phyloP scores from a whole-genome alignment of 2,113 vertebrate genomes.

The Garra rufa region DNA sequence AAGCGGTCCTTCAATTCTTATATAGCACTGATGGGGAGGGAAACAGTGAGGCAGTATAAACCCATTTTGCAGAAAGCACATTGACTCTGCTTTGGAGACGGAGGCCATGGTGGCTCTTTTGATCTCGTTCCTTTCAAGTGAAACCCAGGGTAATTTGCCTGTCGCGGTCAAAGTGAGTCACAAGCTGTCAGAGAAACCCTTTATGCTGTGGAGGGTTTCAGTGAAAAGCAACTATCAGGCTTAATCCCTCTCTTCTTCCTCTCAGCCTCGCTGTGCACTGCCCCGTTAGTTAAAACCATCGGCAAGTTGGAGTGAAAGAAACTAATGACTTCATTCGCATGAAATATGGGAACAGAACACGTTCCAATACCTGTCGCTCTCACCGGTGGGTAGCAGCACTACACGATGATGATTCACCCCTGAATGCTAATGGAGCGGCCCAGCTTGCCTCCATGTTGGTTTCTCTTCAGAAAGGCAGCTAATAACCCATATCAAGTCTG shows the following conservation, averaged over 20 bases:
- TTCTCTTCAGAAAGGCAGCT: slow-evolving; percentile 11
- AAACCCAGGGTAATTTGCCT: slow-evolving; percentile 50
- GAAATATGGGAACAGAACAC: not conserved
- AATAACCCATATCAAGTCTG: slow-evolving; percentile 30
- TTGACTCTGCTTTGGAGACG: slow-evolving; percentile 45
- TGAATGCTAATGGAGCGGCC: slow-evolving; percentile 24
- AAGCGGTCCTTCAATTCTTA: slow-evolving; percentile 6
- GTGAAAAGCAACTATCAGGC: slow-evolving; percentile 36
- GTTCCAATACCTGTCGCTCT: slow-evolving; percentile 20
- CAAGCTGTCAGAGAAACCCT: slow-evolving; percentile 50
- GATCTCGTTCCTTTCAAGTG: slow-evolving; percentile 56
- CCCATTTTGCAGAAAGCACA: slow-evolving; percentile 45
- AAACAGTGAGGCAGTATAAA: slow-evolving; percentile 21
- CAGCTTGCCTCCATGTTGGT: slow-evolving; percentile 30
- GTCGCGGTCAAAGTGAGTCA: slow-evolving; percentile 47
- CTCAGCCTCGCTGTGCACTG: slow-evolving; percentile 3
- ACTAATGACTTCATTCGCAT: not conserved
- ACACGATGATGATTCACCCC: slow-evolving; percentile 11
- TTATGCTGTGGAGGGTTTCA: slow-evolving; percentile 34
- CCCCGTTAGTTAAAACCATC: slow-evolving; percentile 33
- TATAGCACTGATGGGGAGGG: not conserved
- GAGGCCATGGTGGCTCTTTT: slow-evolving; percentile 49
- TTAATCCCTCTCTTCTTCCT: slow-evolving; percentile 38
- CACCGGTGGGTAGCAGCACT: not conserved
- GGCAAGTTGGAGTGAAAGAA: not conserved